Evolutionary conservation across 2,113 vertebrate genomes (phyloP), one percentile per base, ranked within the genome.

Genomic region (Callaeas wilsoni): DNA sequence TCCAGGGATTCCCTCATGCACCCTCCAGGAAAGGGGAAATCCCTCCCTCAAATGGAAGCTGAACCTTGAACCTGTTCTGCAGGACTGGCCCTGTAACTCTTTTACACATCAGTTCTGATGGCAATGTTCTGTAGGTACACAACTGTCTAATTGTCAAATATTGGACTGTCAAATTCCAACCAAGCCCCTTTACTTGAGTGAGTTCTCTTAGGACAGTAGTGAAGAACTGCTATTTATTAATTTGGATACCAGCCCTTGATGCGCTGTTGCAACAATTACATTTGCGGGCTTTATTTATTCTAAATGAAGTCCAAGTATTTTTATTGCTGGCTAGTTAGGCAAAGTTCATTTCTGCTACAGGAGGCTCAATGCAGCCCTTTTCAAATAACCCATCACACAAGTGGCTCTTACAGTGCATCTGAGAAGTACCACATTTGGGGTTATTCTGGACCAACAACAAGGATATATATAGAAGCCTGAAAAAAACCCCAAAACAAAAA

Each of bases 211-310:
- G 52, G 49, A 80, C 26, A 49, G 16, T 29, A 59, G 0, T 30
- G 30, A 73, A 46, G 12, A 93, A 69, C 13, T 64, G 33, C 13
- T 37, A 5, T 30, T 47, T 53, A 44, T 53, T 37, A 30, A 52
- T 60, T 47, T 41, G 49, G 39, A 71, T 37, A 41, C 22, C 71
- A 93, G 59, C 22, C 47, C 42, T 47, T 53, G 27, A 68, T 10
- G 30, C 33, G 35, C 33, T 20, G 41, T 9, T 78, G 52, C 39
- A 91, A 39, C 42, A 83, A 86, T 52, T 26, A 50, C 33, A 44
- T 39, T 53, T 33, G 46, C 0, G 0, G 8, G 12, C 3, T 22
- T 50, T 57, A 26, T 29, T 10, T 4, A 44, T 39, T 59, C 23
- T 11, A 39, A n/a, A 94, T 39, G 3, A 79, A 85, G 78, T 39